Conservation (phyloP, 2,888 invertebrate species). For the Xestobium rufovillosum region DNA sequence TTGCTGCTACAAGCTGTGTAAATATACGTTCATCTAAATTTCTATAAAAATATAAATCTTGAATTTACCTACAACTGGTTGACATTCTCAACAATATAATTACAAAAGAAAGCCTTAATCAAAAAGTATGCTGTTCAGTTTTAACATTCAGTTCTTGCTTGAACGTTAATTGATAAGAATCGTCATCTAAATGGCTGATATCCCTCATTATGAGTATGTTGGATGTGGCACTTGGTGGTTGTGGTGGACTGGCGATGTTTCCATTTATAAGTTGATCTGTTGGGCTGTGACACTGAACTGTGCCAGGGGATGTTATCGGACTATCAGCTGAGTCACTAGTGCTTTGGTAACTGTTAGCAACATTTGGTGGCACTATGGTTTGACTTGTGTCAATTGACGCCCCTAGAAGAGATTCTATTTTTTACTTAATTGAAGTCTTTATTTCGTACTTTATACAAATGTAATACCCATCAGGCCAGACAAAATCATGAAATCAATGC, state of each 20-base stretch:
- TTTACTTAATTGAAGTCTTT: constrained; percentile 26
- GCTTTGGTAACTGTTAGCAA: constrained; percentile 48
- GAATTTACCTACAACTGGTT: not conserved
- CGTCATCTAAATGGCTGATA: constrained; percentile 41
- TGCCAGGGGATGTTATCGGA: constrained; percentile 46
- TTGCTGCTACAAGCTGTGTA: constrained; percentile 15
- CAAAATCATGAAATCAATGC: no score
- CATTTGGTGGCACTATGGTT: constrained; percentile 32
- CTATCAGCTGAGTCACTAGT: constrained; percentile 51
- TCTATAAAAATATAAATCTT: not conserved
- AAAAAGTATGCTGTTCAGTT: constrained; percentile 43
- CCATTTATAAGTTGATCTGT: constrained; percentile 41
- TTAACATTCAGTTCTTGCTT: constrained; percentile 50
- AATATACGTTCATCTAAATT: constrained; percentile 4
- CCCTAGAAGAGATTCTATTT: constrained; percentile 37
- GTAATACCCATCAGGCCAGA: no score
- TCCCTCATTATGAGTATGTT: constrained; percentile 46
- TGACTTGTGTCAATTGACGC: constrained; percentile 43
- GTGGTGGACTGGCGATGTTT: constrained; percentile 41
- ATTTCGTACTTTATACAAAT: no score
- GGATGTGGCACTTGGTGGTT: constrained; percentile 28
- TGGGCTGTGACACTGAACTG: constrained; percentile 39
- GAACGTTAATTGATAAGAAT: constrained; percentile 40
- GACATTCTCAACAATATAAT: not conserved
- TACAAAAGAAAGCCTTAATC: constrained; percentile 18